Percentiles rank a stretch among this genome's conserved stretches.
Conservation (phyloP, 2,113 vertebrate species). For the Podarcis muralis region DNA sequence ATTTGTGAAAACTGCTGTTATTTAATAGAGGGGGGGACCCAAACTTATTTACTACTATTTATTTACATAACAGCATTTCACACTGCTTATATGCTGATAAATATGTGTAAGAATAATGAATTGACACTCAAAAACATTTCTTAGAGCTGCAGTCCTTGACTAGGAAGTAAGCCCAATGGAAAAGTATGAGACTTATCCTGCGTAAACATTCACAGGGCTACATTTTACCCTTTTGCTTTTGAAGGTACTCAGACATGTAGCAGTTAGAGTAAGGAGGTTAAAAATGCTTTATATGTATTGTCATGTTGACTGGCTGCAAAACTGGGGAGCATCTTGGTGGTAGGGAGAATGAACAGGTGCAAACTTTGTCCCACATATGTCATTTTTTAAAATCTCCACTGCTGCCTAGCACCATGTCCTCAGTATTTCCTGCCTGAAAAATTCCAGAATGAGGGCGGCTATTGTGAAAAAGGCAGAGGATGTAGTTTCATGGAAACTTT, state of each 20-base stretch:
- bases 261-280: conserved; percentile 39
- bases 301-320: conserved; percentile 16
- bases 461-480: neutral
- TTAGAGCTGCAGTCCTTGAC: neutral
- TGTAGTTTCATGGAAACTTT: neutral
- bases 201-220: neutral
- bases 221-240: conserved; percentile 21
- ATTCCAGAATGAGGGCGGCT: neutral
- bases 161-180: neutral
- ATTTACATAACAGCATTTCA: neutral
- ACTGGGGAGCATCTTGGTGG: neutral
- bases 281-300: conserved; percentile 52
- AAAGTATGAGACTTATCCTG: neutral
- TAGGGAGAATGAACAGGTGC: neutral
- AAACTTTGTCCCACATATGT: neutral
- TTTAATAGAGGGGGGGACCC: neutral
- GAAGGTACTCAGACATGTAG: conserved; percentile 4
- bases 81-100: conserved; percentile 11
- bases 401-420: neutral
- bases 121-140: neutral
- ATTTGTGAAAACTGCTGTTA: neutral
- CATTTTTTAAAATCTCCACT: neutral
- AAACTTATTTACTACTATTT: conserved; percentile 5
- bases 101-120: neutral
- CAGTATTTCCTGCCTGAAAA: neutral